A percentile compares a stretch with the other conserved stretches of the same genome.
Conservation (phyloP, 2,888 invertebrate genomes). For the Antheraea assamensis region DNA sequence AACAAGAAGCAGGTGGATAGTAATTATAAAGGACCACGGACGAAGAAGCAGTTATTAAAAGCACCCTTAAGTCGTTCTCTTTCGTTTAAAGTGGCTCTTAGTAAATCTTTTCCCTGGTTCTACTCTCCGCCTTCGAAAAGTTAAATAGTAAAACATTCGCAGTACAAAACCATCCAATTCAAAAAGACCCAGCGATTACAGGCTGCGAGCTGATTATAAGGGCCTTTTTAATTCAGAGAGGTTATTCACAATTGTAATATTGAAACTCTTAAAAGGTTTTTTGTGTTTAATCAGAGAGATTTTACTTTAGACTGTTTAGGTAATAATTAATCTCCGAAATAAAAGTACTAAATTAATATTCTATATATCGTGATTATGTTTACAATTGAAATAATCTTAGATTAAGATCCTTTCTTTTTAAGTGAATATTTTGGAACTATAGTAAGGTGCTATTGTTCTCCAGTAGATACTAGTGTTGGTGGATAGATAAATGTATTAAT, state of each 20-base stretch:
- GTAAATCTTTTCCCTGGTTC: background rate
- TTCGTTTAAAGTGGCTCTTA: slow-evolving; percentile 4
- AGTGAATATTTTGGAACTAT: too few relatives aligned
- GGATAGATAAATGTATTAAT: too few relatives aligned
- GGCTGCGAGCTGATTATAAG: background rate
- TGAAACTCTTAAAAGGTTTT: slow-evolving; percentile 2
- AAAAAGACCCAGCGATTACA: slow-evolving; percentile 2
- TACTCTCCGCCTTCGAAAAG: slow-evolving; percentile 3
- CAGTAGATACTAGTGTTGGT: too few relatives aligned
- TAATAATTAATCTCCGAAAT: background rate
- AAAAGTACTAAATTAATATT: background rate
- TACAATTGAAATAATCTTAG: too few relatives aligned
- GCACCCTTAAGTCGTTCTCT: background rate
- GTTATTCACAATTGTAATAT: slow-evolving; percentile 6
- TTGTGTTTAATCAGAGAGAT: background rate
- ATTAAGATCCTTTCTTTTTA: too few relatives aligned
- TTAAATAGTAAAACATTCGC: background rate
- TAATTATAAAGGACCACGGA: background rate
- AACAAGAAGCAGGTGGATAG: background rate
- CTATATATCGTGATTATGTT: background rate
- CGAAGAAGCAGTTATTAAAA: slow-evolving; percentile 6
- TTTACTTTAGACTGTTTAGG: background rate
- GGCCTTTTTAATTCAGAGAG: slow-evolving; percentile 10
- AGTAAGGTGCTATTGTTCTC: too few relatives aligned
- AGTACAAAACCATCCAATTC: background rate